Base-by-base conservation (phyloP, 2,797 vertebrate genomes). In the Emydoidea blandingii region DNA sequence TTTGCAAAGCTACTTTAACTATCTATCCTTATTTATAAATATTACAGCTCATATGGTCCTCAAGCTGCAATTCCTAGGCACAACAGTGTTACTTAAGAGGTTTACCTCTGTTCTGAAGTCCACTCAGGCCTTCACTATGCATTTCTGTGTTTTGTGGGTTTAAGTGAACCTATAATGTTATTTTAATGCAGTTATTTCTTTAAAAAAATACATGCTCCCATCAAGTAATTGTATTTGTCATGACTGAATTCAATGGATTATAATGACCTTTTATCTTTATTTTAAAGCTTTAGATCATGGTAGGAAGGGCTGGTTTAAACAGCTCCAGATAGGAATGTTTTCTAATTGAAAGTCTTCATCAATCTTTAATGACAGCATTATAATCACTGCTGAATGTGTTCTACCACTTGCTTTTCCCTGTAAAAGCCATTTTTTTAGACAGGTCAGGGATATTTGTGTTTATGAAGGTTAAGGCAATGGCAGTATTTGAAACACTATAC, bases 131-230 rank as follows among this genome's bases (percentile, higher is more conserved):
- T 87, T 91, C 84, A 6, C 65, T 76, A 80, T 81, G 53, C 68
- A 57, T 53, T 68, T 50, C 79, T 89, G 49, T 86, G 49, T 83
- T 87, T 41, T 47, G 34, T 52, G 81, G 85, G 54, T 88, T 89
- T 76, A 88, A 81, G 41, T 91, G 85, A 89, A 96, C 27, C 29
- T 44, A n/a, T 53, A 84, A 81, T 31, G 47, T 92, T 93, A 90
- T 72, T 72, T 41, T 72, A 72, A 72, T 72, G 21, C 10, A 25
- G 19, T 12, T 23, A 37, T 23, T 37, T 37, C 19, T 62, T n/a
- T 10, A n/a, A n/a, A 18, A 34, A 37, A 83, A 81, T 78, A 41
- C 52, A 80, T 7, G 34, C 5, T 41, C 11, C 52, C 10, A 50
- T 81, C 53, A 85, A 57, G 81, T 65, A 95, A 94, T 65, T 92